Evolutionary conservation across 1,140 invertebrate genomes (phyloP).

Genomic region (Eciton burchellii): DNA sequence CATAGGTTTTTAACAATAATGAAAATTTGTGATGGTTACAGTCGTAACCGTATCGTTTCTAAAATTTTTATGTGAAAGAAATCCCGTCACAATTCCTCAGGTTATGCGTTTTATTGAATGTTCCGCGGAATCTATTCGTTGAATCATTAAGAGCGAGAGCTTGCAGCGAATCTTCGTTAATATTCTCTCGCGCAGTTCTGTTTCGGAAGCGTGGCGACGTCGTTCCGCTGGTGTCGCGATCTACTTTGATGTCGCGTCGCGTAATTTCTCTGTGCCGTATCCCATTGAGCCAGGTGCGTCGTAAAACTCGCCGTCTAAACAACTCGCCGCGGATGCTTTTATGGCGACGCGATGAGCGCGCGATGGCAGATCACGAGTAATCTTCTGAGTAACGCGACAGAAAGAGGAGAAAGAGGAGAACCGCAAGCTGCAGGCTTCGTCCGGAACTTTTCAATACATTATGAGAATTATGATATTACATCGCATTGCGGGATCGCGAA

Average conservation of each 20-base stretch:
- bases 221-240: constrained; percentile 16
- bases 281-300: constrained; percentile 29
- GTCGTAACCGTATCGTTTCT: neutral
- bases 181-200: neutral
- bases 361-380: constrained; percentile 50
- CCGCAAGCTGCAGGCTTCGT: constrained; percentile 38
- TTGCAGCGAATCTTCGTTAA: neutral
- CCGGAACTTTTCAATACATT: constrained; percentile 41
- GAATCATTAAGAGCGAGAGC: neutral
- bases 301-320: constrained; percentile 48
- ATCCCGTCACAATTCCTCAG: neutral
- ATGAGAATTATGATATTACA: neutral
- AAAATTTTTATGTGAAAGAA: neutral
- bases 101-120: neutral
- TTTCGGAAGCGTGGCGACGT: constrained; percentile 19
- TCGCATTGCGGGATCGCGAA: neutral
- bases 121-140: neutral
- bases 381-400: constrained; percentile 52
- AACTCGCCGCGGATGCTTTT: constrained; percentile 53
- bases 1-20: no score
- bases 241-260: constrained; percentile 51
- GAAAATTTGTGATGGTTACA: no score
- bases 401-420: constrained; percentile 4
- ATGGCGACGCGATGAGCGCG: constrained; percentile 42
- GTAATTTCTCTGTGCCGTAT: constrained; percentile 48